These are phyloP conservation scores for Synanthedon vespiformis DNA, from an alignment of 2,888 invertebrate species.

Conservation along the genomic window DNA sequence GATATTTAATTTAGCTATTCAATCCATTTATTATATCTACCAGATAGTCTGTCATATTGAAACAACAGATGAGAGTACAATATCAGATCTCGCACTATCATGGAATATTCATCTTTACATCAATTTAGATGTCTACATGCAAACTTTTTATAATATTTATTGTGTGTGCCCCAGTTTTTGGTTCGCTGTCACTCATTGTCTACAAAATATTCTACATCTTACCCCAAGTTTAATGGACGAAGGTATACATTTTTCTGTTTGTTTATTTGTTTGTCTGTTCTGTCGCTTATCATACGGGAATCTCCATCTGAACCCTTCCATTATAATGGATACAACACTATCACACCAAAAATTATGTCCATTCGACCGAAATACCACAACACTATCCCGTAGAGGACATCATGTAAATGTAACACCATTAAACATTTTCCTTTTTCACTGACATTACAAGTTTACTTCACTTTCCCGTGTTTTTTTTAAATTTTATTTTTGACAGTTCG, in stretches of 20 bases:
- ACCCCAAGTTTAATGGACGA: conserved; percentile 18
- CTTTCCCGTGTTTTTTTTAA: conserved; percentile 56
- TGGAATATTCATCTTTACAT: too few relatives aligned
- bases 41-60: too few relatives aligned
- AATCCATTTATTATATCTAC: too few relatives aligned
- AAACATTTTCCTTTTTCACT: conserved; percentile 49
- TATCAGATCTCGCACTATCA: too few relatives aligned
- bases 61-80: too few relatives aligned
- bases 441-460: conserved; percentile 20
- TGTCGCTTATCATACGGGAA: conserved; percentile 47
- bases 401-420: conserved; percentile 44
- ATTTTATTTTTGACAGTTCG: conserved; percentile 49
- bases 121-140: too few relatives aligned
- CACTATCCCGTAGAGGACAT: conserved; percentile 41
- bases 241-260: conserved; percentile 11
- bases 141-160: too few relatives aligned
- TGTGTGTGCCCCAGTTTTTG: too few relatives aligned
- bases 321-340: conserved; percentile 67
- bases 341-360: conserved; percentile 64
- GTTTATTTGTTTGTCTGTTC: conserved; percentile 17
- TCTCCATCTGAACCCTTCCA: conserved; percentile 57
- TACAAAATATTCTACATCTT: too few relatives aligned
- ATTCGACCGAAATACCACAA: conserved; percentile 34
- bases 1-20: too few relatives aligned
- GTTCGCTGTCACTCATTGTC: too few relatives aligned